A percentile compares a stretch with the other conserved stretches of the same genome.
Evolutionary conservation across 2,113 vertebrate genomes (phyloP).

Genomic region (Lipotes vexillifer): DNA sequence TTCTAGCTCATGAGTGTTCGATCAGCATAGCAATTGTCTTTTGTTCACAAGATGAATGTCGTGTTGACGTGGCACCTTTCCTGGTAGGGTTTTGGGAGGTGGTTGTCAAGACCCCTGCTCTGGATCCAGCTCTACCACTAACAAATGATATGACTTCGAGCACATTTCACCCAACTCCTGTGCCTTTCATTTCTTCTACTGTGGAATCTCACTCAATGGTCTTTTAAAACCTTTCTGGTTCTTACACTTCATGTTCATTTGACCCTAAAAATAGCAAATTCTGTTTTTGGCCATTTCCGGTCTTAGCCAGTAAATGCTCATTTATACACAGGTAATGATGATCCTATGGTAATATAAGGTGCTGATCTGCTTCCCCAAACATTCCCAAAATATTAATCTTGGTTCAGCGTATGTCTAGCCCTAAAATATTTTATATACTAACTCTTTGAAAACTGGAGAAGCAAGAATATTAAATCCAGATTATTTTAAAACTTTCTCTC

Average conservation of each 20-base stretch:
- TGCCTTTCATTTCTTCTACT: not conserved
- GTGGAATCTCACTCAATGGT: not conserved
- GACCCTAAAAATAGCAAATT: not conserved
- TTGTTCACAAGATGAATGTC: not conserved
- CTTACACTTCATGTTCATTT: not conserved
- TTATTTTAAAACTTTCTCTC: not conserved
- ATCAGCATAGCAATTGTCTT: accelerated
- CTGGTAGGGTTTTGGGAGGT: not conserved
- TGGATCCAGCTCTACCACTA: not conserved
- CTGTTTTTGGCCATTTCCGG: not conserved
- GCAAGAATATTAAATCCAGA: not conserved
- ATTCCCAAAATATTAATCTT: not conserved
- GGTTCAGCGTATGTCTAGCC: not conserved
- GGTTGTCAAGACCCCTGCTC: not conserved
- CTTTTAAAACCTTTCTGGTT: not conserved
- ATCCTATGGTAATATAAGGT: not conserved
- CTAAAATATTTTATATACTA: not conserved
- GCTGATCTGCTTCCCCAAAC: not conserved
- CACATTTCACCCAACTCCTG: not conserved
- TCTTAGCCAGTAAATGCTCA: not conserved
- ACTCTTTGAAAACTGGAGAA: not conserved
- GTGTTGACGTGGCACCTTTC: not conserved
- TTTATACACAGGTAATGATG: not conserved
- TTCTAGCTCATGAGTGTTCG: not conserved
- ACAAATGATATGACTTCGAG: not conserved